Percentiles rank a stretch among this genome's conserved stretches.
These are phyloP conservation scores for Mesembrinibis cayennensis DNA, from an alignment of 2,113 vertebrate species.

Conservation along the genomic window DNA sequence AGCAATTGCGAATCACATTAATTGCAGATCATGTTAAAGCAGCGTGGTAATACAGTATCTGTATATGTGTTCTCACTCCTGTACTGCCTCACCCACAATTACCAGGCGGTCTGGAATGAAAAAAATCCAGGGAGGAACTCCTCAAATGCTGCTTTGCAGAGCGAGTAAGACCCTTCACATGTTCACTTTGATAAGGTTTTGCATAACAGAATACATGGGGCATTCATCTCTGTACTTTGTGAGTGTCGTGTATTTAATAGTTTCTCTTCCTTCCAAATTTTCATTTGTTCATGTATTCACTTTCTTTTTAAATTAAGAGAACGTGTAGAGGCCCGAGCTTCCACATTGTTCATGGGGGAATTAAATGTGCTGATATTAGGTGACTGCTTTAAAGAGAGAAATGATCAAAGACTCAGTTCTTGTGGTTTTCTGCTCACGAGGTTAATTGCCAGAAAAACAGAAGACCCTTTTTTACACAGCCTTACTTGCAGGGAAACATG, in stretches of 20 bases:
- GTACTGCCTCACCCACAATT: background rate
- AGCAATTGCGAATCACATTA: background rate
- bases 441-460: background rate
- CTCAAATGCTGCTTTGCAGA: background rate
- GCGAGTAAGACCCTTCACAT: background rate
- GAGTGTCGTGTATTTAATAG: background rate
- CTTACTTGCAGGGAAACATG: background rate
- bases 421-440: background rate
- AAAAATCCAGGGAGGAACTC: background rate
- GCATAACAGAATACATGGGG: background rate
- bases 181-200: background rate
- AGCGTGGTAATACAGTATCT: background rate
- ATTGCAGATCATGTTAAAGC: background rate
- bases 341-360: background rate
- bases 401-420: background rate
- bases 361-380: background rate
- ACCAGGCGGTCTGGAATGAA: background rate
- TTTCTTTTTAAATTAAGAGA: background rate
- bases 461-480: background rate
- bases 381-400: background rate
- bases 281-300: background rate
- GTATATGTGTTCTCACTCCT: background rate
- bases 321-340: background rate
- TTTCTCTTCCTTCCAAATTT: background rate
- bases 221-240: background rate